Evolutionary conservation across 2,113 vertebrate genomes (phyloP).

Genomic region (Anoura caudifer): DNA sequence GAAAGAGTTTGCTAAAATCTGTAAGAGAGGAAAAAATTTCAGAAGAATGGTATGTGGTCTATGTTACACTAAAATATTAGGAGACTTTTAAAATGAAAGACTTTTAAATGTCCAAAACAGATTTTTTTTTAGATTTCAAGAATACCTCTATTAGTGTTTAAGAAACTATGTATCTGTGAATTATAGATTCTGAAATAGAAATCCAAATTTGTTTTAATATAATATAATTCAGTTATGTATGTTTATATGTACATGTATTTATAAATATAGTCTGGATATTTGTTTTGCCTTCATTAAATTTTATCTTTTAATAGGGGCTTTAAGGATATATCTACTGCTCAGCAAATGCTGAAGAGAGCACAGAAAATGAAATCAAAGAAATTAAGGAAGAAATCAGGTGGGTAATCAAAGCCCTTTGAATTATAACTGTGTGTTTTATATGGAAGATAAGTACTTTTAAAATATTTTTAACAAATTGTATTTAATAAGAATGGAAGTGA

Average conservation of each 20-base stretch:
- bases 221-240: not conserved
- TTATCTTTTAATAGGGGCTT: slow-evolving; percentile 88
- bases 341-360: slow-evolving; percentile 93
- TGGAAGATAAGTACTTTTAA: slow-evolving; percentile 21
- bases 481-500: slow-evolving; percentile 12
- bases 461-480: not conserved
- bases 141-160: slow-evolving; percentile 41
- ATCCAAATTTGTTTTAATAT: slow-evolving; percentile 1
- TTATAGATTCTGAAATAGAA: not conserved
- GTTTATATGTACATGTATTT: not conserved
- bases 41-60: slow-evolving; percentile 90
- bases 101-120: not conserved
- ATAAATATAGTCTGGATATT: slow-evolving; percentile 29
- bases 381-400: slow-evolving; percentile 83
- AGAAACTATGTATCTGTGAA: not conserved
- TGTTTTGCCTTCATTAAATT: slow-evolving; percentile 56
- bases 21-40: slow-evolving; percentile 90
- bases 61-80: slow-evolving; percentile 17
- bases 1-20: slow-evolving; percentile 69
- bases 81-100: not conserved
- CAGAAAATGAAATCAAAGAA: slow-evolving; percentile 91
- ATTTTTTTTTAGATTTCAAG: slow-evolving; percentile 17
- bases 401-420: slow-evolving; percentile 65
- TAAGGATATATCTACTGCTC: slow-evolving; percentile 88
- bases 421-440: not conserved